Evolutionary conservation across 2,888 invertebrate genomes (phyloP), one percentile per base, ranked within the genome.

Genomic region (Acleris cristana): DNA sequence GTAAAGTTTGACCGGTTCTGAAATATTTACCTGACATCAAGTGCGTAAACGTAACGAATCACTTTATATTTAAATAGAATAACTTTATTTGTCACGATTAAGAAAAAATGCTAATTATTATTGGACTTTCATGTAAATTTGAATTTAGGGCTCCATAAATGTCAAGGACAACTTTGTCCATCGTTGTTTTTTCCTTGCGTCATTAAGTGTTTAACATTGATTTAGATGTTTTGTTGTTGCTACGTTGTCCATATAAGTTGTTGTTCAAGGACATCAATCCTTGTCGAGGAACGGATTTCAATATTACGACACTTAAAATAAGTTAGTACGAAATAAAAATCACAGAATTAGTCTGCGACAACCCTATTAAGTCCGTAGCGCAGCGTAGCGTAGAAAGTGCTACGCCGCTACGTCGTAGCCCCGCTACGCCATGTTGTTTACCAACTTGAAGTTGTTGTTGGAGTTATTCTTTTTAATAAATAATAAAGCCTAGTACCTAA

Each of bases 401-500:
- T 81, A 81, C 81, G 79, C 12, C 75, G 81, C 61, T 63, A 67
- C 72, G 23, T 12, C 67, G 65, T 70, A 73, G 75, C 72, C 64
- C 69, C 73, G 74, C 80, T 55, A 55, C 55, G 63, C 7, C 19
- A 6, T 59, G 48, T 53, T 60, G 19, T 60, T 57, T 57, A 51
- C 23, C 40, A 16, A 34, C 12, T 19, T 16, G 12, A 14, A 40
- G 21, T 55, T 49, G 51, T 23, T 30, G 8, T 48, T 48, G 18
- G 16, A n/a, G 18, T 48, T 48, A n/a, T 8, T 48, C 1, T 18
- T 8, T 30, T 10, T 14, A 40, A 14, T 40, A 14, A 40, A 40
- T 40, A 40, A 40, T 40, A 40, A 40, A 14, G 40, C 14, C 1
- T 40, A 0, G 40, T 40, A 10, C 10, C 30, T 40, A 40, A 40